phyloP scores from a whole-genome alignment of 2,113 vertebrate species.

The Perca flavescens region DNA sequence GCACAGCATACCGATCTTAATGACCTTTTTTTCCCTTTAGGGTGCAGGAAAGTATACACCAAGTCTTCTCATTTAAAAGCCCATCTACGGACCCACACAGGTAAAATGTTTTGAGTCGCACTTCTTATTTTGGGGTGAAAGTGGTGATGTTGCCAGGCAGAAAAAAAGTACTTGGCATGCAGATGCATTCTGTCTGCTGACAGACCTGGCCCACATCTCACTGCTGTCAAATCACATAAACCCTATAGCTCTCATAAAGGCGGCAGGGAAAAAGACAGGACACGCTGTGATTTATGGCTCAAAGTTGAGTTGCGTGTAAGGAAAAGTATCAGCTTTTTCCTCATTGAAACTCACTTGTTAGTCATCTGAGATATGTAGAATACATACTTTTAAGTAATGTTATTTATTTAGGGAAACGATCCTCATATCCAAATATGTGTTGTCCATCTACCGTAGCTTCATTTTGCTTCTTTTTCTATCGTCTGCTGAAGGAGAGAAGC shows the following conservation, averaged over 20 bases:
- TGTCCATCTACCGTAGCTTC: background rate
- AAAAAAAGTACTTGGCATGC: slow-evolving; percentile 68
- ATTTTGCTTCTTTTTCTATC: background rate
- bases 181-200: slow-evolving; percentile 64
- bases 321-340: slow-evolving; percentile 3
- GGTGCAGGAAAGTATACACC: slow-evolving; percentile 98
- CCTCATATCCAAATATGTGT: background rate
- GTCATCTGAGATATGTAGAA: background rate
- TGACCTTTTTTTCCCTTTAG: slow-evolving; percentile 77
- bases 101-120: slow-evolving; percentile 82
- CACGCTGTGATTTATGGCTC: slow-evolving; percentile 62
- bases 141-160: slow-evolving; percentile 72
- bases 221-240: slow-evolving; percentile 66
- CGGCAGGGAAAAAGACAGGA: slow-evolving; percentile 22
- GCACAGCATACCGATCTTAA: background rate
- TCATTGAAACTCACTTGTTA: slow-evolving; percentile 9
- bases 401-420: background rate
- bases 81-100: slow-evolving; percentile 96
- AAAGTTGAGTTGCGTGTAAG: background rate
- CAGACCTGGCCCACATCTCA: slow-evolving; percentile 66
- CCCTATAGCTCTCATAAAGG: slow-evolving; percentile 49
- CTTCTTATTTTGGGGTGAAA: slow-evolving; percentile 53
- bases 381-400: background rate
- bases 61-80: slow-evolving; percentile 99
- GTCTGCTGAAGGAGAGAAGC: slow-evolving; percentile 91